Conservation (phyloP, 2,113 vertebrate genomes). For the Motacilla alba region DNA sequence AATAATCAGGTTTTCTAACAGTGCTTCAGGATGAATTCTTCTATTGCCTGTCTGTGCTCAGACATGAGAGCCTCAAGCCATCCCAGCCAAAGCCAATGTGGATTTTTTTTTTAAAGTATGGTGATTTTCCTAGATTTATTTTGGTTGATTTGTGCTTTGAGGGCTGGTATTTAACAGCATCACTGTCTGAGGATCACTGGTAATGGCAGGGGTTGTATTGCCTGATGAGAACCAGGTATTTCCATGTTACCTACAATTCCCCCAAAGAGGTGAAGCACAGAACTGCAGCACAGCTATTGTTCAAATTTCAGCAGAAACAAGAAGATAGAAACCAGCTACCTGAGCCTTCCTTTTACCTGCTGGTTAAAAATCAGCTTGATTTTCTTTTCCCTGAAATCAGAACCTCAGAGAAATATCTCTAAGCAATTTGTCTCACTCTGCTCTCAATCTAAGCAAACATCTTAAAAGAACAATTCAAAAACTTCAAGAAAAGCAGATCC, state of each 20-base stretch:
- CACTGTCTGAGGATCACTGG: background rate
- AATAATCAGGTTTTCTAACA: background rate
- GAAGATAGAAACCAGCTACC: background rate
- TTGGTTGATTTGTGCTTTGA: background rate
- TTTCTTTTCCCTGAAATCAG: background rate
- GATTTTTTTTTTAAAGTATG: background rate
- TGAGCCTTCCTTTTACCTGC: background rate
- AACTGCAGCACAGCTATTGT: background rate
- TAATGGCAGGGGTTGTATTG: constrained; percentile 19
- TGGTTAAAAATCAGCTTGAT: background rate
- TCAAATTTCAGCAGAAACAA: background rate
- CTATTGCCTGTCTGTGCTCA: background rate
- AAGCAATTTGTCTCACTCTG: background rate
- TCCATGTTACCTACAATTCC: background rate
- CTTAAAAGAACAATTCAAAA: background rate
- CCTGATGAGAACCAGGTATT: constrained; percentile 27
- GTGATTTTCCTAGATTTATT: background rate
- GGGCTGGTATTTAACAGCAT: background rate
- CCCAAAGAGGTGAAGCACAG: background rate
- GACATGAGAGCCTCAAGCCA: background rate
- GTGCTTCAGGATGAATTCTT: background rate
- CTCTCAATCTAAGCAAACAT: background rate
- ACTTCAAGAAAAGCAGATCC: background rate
- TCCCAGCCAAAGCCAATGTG: background rate
- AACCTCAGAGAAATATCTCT: background rate